A percentile compares a stretch with the other conserved stretches of the same genome.
These are phyloP conservation scores for Acronicta leporina DNA, from an alignment of 2,888 invertebrate genomes.

Conservation along the genomic window DNA sequence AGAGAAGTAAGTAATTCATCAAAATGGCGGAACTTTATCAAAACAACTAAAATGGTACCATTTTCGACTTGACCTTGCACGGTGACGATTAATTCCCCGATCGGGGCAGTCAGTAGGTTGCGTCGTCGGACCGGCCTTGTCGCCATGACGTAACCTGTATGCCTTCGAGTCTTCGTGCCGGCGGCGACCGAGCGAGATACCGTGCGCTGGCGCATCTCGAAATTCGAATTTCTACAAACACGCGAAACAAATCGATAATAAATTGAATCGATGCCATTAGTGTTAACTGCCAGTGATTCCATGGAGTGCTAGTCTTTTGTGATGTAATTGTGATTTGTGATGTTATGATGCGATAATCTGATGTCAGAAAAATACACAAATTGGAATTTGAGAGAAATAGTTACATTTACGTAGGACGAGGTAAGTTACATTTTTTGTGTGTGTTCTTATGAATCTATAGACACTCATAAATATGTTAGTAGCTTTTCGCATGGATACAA, in stretches of 20 bases:
- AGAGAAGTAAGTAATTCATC: conserved; percentile 33
- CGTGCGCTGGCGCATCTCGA: conserved; percentile 74
- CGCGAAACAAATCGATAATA: conserved; percentile 53
- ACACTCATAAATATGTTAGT: too few species aligned
- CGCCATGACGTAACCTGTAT: conserved; percentile 77
- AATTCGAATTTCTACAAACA: conserved; percentile 55
- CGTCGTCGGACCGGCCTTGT: conserved; percentile 69
- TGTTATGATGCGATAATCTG: conserved; percentile 26
- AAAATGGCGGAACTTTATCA: conserved; percentile 50
- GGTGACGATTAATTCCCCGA: conserved; percentile 73
- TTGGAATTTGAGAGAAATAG: conserved; percentile 35
- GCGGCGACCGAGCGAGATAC: conserved; percentile 67
- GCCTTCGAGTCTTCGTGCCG: conserved; percentile 72
- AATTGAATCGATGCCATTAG: conserved; percentile 28
- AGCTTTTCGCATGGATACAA: too few species aligned
- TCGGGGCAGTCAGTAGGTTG: conserved; percentile 75
- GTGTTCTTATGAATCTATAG: conserved; percentile 4
- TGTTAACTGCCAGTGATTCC: conserved; percentile 32
- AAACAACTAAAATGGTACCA: conserved; percentile 59
- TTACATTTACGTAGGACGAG: conserved; percentile 29
- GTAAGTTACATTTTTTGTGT: conserved; percentile 27
- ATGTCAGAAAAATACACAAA: conserved; percentile 23
- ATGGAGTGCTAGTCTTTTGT: conserved; percentile 5
- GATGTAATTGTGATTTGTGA: conserved; percentile 25
- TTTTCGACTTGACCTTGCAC: conserved; percentile 71